Conservation (phyloP, 2,113 vertebrate species). For the Ornithorhynchus anatinus region DNA sequence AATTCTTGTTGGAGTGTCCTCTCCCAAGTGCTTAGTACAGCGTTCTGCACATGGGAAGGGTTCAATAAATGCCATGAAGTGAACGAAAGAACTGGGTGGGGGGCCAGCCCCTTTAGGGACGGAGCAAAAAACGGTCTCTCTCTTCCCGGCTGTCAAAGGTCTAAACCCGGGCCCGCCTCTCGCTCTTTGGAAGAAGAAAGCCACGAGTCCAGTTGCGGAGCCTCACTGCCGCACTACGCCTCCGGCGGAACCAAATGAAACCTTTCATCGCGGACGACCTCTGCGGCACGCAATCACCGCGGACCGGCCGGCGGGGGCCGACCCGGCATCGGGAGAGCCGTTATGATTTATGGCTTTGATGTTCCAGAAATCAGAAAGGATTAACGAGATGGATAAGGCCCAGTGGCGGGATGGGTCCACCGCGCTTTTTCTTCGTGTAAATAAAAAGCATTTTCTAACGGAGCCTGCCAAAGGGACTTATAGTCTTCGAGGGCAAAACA, state of each 20-base stretch:
- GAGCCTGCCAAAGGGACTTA: not conserved
- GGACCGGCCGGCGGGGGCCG: conserved; percentile 38
- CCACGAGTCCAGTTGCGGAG: too few relatives aligned
- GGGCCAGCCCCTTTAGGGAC: too few relatives aligned
- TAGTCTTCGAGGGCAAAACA: conserved; percentile 24
- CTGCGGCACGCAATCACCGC: not conserved
- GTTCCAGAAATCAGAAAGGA: conserved; percentile 57
- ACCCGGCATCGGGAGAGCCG: conserved; percentile 35
- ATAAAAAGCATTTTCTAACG: not conserved
- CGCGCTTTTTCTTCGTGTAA: conserved; percentile 29
- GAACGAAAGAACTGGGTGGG: too few relatives aligned
- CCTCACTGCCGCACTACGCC: too few relatives aligned
- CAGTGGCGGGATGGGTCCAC: conserved; percentile 45
- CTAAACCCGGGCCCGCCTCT: too few relatives aligned
- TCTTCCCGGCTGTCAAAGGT: too few relatives aligned
- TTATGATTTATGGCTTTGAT: conserved; percentile 49
- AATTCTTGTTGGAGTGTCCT: too few relatives aligned
- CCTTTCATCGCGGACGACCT: conserved; percentile 36
- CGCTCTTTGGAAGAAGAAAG: too few relatives aligned
- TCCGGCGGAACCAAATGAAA: conserved; percentile 11
- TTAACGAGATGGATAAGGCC: conserved; percentile 32
- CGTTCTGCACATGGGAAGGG: too few relatives aligned
- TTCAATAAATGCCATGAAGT: too few relatives aligned
- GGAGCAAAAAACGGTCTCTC: too few relatives aligned
- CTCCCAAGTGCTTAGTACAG: too few relatives aligned